These are phyloP conservation scores for Zaprionus kolodkinae DNA, from an alignment of 1,140 invertebrate species.

Conservation along the genomic window DNA sequence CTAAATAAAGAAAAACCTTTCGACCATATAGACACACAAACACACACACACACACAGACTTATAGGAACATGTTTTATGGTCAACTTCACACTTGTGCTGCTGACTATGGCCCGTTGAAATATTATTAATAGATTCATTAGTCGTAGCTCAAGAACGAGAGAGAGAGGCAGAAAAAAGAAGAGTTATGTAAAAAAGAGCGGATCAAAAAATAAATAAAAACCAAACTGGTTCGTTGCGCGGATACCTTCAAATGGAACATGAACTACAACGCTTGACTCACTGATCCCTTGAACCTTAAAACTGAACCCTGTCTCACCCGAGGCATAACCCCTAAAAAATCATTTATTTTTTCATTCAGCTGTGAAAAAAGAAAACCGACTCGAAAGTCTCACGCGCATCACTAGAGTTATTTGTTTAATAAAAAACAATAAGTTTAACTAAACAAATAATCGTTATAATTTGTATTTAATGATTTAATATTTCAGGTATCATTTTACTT, in stretches of 20 bases:
- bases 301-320: neutral
- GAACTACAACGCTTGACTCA: slow-evolving; percentile 7
- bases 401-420: neutral
- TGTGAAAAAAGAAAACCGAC: neutral
- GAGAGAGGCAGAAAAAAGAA: neutral
- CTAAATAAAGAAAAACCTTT: slow-evolving; percentile 13
- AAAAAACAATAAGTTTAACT: neutral
- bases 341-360: neutral
- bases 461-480: neutral
- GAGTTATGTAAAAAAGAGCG: slow-evolving; percentile 1
- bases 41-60: no score
- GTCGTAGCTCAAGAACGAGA: slow-evolving; percentile 1
- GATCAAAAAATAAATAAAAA: neutral
- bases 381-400: neutral
- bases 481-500: neutral
- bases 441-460: neutral
- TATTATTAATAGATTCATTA: slow-evolving; percentile 13
- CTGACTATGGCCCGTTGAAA: slow-evolving; percentile 3
- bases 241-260: neutral
- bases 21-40: neutral
- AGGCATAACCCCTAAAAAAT: neutral
- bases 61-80: neutral
- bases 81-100: slow-evolving; percentile 10
- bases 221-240: neutral
- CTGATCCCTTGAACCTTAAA: slow-evolving; percentile 4